These are phyloP conservation scores for Anagyrus pseudococci DNA, from an alignment of 2,888 invertebrate species.

Conservation along the genomic window DNA sequence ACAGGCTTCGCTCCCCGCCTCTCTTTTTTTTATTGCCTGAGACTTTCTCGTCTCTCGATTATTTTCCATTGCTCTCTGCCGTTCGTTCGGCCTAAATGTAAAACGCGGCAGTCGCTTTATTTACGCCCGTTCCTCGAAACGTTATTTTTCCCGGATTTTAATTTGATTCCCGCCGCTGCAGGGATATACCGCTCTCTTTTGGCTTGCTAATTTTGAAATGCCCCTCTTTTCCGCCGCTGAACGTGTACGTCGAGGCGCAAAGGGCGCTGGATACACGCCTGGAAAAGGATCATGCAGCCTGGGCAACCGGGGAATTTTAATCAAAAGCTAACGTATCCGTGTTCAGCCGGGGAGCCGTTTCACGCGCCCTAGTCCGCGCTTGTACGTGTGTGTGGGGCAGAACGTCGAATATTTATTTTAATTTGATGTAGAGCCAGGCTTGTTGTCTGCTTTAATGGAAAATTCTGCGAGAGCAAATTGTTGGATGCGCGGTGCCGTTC, in stretches of 20 bases:
- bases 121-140: neutral
- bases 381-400: neutral
- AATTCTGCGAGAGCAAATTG: too few species aligned
- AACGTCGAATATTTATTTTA: neutral
- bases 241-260: neutral
- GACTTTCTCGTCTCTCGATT: conserved; percentile 11
- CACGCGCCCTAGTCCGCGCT: neutral
- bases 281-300: neutral
- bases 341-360: too few species aligned
- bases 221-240: neutral
- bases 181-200: neutral
- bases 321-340: neutral
- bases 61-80: too few species aligned
- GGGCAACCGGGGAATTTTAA: neutral
- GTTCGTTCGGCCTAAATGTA: too few species aligned
- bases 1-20: neutral
- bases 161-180: neutral
- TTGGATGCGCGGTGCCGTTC: too few species aligned
- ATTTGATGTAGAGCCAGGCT: neutral
- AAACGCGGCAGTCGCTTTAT: neutral
- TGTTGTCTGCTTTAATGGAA: too few species aligned
- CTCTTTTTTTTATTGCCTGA: neutral
- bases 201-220: neutral
- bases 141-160: conserved; percentile 4
- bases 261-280: neutral